These are phyloP conservation scores for Phyllotreta striolata DNA, from an alignment of 2,888 invertebrate species.

Conservation along the genomic window DNA sequence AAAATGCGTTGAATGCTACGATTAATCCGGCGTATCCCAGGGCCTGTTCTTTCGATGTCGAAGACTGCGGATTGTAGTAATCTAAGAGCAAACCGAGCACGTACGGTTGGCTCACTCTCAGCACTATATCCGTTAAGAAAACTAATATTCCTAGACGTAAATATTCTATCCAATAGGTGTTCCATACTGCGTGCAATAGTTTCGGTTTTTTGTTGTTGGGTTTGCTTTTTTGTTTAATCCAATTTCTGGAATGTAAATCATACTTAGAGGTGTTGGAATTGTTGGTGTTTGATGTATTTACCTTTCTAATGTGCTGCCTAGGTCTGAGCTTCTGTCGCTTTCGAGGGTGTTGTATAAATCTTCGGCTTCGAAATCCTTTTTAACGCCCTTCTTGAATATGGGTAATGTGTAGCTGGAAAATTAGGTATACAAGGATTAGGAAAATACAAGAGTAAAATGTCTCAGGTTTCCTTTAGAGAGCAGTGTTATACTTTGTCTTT, in stretches of 20 bases:
- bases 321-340: conserved; percentile 56
- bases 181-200: conserved; percentile 69
- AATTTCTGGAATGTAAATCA: conserved; percentile 65
- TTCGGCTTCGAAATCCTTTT: conserved; percentile 59
- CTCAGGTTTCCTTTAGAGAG: no score
- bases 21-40: conserved; percentile 68
- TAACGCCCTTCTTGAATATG: conserved; percentile 60
- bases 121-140: conserved; percentile 64
- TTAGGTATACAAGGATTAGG: background rate
- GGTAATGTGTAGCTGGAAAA: conserved; percentile 72
- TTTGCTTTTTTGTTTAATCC: conserved; percentile 69
- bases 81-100: conserved; percentile 69
- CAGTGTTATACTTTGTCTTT: no score
- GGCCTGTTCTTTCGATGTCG: conserved; percentile 65
- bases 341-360: conserved; percentile 62
- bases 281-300: background rate
- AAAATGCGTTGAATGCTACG: conserved; percentile 64
- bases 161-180: conserved; percentile 72
- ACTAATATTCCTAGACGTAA: conserved; percentile 68
- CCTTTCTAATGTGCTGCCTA: conserved; percentile 58
- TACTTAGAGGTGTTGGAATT: background rate
- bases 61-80: conserved; percentile 67
- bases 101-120: conserved; percentile 71
- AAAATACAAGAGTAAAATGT: no score
- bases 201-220: conserved; percentile 68